These are phyloP conservation scores for Nineta flava DNA, from an alignment of 2,888 invertebrate genomes.

Conservation along the genomic window DNA sequence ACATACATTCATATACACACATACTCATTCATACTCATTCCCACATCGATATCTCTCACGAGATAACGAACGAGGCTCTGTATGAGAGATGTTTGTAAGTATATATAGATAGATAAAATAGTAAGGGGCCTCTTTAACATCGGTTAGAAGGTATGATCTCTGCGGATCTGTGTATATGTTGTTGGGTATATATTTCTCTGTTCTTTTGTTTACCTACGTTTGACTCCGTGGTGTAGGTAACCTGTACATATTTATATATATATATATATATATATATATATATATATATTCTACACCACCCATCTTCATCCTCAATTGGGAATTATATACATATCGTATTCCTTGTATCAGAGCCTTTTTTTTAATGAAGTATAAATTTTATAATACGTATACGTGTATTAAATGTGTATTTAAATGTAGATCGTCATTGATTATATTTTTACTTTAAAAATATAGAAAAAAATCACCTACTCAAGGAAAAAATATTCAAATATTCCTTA, in stretches of 20 bases:
- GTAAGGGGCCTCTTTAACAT: not conserved
- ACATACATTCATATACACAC: no score
- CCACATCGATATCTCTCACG: not conserved
- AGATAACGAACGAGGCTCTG: not conserved
- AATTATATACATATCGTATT: conserved; percentile 1
- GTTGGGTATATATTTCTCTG: no score
- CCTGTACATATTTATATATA: conserved; percentile 10
- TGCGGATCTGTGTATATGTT: no score
- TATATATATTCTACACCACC: no score
- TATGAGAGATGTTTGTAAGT: not conserved
- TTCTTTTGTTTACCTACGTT: no score
- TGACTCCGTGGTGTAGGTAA: conserved; percentile 10
- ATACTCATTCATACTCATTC: not conserved
- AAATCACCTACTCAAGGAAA: no score
- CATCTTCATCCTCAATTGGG: conserved; percentile 11
- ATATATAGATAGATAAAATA: not conserved
- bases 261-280: no score
- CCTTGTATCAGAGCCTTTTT: conserved; percentile 3
- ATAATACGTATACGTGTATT: not conserved
- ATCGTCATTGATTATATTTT: no score
- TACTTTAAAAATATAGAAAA: no score
- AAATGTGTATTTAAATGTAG: no score
- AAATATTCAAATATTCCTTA: no score
- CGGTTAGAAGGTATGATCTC: not conserved
- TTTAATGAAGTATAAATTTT: conserved; percentile 5